phyloP scores from a whole-genome alignment of 2,113 vertebrate genomes.

The Verasper variegatus region DNA sequence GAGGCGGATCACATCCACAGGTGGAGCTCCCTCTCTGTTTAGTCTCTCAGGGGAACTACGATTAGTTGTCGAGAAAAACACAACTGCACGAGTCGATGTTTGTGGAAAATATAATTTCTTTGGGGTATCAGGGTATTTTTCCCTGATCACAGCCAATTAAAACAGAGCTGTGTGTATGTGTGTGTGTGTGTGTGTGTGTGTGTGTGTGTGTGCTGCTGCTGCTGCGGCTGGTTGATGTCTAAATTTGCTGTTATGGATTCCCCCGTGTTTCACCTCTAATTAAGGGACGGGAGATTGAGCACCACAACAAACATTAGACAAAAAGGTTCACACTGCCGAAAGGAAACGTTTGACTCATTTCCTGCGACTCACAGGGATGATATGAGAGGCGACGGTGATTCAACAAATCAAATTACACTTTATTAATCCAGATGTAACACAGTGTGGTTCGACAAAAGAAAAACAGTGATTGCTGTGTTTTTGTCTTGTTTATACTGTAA shows the following conservation, averaged over 20 bases:
- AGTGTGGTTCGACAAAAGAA: not conserved
- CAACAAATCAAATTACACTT: constrained; percentile 26
- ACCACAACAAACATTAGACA: constrained; percentile 45
- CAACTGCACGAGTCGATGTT: not conserved
- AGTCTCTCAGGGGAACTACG: constrained; percentile 8
- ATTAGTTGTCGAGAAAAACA: constrained; percentile 9
- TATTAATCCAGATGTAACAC: constrained; percentile 31
- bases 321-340: constrained; percentile 21
- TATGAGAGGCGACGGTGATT: constrained; percentile 37
- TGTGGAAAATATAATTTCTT: not conserved
- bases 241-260: constrained; percentile 28
- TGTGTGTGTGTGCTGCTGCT: constrained; percentile 1
- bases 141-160: constrained; percentile 23
- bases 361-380: constrained; percentile 15
- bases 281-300: constrained; percentile 33
- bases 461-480: not conserved
- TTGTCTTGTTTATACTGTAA: too few relatives aligned
- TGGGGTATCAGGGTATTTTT: constrained; percentile 12
- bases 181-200: not conserved
- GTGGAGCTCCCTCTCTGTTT: constrained; percentile 26
- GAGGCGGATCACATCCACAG: constrained; percentile 36
- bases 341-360: constrained; percentile 51
- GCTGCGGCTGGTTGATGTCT: constrained; percentile 10
- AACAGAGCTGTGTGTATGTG: not conserved
- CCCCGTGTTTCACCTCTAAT: constrained; percentile 45